Base-by-base conservation (phyloP, 2,888 invertebrate species). In the Trichopoda pennipes region DNA sequence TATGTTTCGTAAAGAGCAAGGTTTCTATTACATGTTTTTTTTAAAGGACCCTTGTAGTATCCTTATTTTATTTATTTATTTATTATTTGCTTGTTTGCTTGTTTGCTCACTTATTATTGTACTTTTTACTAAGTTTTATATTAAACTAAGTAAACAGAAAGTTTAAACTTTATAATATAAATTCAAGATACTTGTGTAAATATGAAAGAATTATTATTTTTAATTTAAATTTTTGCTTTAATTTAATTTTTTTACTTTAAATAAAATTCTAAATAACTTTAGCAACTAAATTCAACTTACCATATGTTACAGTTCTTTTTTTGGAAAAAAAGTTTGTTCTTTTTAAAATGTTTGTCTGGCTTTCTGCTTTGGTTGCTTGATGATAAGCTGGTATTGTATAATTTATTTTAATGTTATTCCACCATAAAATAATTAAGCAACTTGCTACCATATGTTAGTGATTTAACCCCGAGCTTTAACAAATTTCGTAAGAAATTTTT, bases 211-310 rank as follows among this genome's bases (percentile, higher is more conserved):
- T 19, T 68, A 19, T 32, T n/a, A n/a, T n/a, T n/a, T n/a, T 19
- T 69, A 14, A 10, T 56, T 56, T 47, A 23, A 23, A 28, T 9
- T 55, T 42, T 19, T 16, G n/a, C 1, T 44, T 19, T 16, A 32
- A 51, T 7, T n/a, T 28, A 60, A 72, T 4, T 19, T 28, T 17
- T 17, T 16, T 28, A 56, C 23, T 73, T 56, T 28, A 21, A 49
- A 49, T 49, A 56, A 35, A n/a, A n/a, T n/a, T n/a, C n/a, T n/a
- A n/a, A n/a, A n/a, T n/a, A n/a, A n/a, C n/a, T n/a, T n/a, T n/a
- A n/a, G n/a, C n/a, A n/a, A n/a, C n/a, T n/a, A 38, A 38, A 23
- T 47, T 16, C 35, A 77, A 81, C 81, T 81, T 74, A 81, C 81
- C 81, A 81, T 81, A 81, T 81, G 81, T 70, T 81, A 74, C 51